Evolutionary conservation across 2,888 invertebrate species (phyloP), one percentile per base, ranked within the genome.

Genomic region (Anorthoa munda): DNA sequence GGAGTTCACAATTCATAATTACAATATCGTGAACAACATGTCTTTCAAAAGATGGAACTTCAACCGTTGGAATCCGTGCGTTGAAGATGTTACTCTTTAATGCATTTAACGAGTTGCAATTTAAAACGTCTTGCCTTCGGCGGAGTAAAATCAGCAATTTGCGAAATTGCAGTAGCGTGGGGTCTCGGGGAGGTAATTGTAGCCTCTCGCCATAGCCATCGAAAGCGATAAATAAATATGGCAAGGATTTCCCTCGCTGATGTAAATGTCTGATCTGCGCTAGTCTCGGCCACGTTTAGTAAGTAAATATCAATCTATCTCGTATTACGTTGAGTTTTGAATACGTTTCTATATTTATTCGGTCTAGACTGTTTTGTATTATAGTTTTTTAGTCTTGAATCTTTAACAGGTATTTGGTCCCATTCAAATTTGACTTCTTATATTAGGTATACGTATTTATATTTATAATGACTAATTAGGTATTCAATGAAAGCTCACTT

Each of bases 131-230:
- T 93, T 92, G 93, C 94, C 93, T 88, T 89, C 88, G 93, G 93
- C 93, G 88, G 82, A 93, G 92, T 93, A 93, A 94, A 93, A 94
- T 94, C 91, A 87, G 93, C 94, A 94, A 95, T 95, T 95, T 95
- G 89, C 88, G 79, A 95, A 93, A 96, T 96, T 95, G 94, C 94
- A 93, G 92, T 91, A 89, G 92, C 94, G 91, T 90, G 92, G 90
- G 92, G 91, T 77, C 90, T 87, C 72, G 81, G 74, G 31, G 39
- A 39, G 9, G 92, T 95, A 95, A 95, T 95, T 95, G 94, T 91
- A 90, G 92, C 92, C 93, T 92, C 92, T 92, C 87, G 90, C 89
- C 87, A 85, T 88, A 88, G 88, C 85, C 85, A 90, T 90, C 89
- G 92, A 93, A 91, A 91, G 91, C 91, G 90, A 93, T 94, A 94